A percentile compares a stretch with the other conserved stretches of the same genome.
These are phyloP conservation scores for Deroptyus accipitrinus DNA, from an alignment of 2,113 vertebrate genomes.

Conservation along the genomic window DNA sequence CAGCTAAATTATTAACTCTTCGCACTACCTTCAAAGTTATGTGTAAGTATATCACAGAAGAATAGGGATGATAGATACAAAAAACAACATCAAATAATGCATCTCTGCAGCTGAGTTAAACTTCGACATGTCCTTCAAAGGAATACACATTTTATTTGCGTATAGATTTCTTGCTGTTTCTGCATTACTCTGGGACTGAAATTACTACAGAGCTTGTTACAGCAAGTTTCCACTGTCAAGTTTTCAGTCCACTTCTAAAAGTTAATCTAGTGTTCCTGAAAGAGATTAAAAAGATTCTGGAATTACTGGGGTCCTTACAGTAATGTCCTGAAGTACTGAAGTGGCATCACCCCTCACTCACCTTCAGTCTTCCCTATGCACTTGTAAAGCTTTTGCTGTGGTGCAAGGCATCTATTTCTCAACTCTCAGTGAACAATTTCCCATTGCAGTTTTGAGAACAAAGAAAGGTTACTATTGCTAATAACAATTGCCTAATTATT, in stretches of 20 bases:
- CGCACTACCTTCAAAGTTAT: neutral
- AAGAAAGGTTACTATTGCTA: neutral
- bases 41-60: neutral
- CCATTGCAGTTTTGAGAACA: neutral
- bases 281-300: neutral
- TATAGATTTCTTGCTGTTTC: neutral
- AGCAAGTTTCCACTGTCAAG: neutral
- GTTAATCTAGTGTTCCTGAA: neutral
- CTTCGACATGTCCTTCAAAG: neutral
- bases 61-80: neutral
- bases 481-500: neutral
- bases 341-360: neutral
- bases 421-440: neutral
- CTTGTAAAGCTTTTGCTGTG: neutral
- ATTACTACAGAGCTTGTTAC: neutral
- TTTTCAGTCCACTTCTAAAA: neutral
- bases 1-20: neutral
- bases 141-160: neutral
- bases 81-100: neutral
- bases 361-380: neutral
- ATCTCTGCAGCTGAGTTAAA: neutral
- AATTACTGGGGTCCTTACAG: neutral
- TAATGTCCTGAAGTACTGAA: neutral
- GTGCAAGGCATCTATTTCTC: neutral
- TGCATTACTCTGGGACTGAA: neutral